Evolutionary conservation across 2,797 vertebrate genomes (phyloP).

Genomic region (Synaphobranchus kaupii): DNA sequence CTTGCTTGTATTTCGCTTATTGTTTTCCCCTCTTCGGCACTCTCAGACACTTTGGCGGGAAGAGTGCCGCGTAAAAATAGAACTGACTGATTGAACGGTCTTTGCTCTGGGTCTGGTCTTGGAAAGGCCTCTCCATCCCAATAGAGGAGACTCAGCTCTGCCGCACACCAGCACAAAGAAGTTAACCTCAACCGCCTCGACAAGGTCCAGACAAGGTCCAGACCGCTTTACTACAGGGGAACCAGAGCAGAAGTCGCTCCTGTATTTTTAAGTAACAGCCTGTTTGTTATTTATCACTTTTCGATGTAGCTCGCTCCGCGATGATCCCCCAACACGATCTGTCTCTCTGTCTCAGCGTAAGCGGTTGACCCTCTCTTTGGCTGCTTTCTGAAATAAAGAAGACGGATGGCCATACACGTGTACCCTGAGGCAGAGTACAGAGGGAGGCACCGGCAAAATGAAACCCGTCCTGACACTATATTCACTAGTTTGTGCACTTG

Average conservation of each 20-base stretch:
- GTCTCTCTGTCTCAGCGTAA: constrained; percentile 39
- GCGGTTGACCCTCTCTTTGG: constrained; percentile 36
- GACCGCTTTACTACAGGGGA: constrained; percentile 50
- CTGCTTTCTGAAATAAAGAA: constrained; percentile 3
- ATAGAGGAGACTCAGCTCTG: constrained; percentile 49
- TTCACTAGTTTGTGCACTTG: neutral
- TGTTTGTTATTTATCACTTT: constrained; percentile 63
- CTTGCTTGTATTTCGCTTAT: neutral
- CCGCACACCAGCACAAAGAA: constrained; percentile 58
- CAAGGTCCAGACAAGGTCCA: constrained; percentile 45
- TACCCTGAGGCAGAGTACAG: neutral
- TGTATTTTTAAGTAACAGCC: constrained; percentile 59
- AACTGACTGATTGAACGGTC: constrained; percentile 2
- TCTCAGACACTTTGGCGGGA: neutral
- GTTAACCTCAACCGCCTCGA: constrained; percentile 55
- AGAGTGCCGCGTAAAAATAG: neutral
- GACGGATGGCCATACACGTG: neutral
- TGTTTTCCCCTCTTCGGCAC: neutral
- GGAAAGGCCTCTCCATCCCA: constrained; percentile 8
- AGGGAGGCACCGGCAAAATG: neutral
- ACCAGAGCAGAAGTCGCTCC: constrained; percentile 58
- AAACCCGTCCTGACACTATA: neutral
- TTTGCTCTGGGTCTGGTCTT: constrained; percentile 16
- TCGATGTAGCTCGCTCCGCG: constrained; percentile 49
- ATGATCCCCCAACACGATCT: constrained; percentile 59